Percentiles rank a stretch among this genome's conserved stretches.
phyloP scores from a whole-genome alignment of 2,888 invertebrate genomes.

The Cordilura impudica region DNA sequence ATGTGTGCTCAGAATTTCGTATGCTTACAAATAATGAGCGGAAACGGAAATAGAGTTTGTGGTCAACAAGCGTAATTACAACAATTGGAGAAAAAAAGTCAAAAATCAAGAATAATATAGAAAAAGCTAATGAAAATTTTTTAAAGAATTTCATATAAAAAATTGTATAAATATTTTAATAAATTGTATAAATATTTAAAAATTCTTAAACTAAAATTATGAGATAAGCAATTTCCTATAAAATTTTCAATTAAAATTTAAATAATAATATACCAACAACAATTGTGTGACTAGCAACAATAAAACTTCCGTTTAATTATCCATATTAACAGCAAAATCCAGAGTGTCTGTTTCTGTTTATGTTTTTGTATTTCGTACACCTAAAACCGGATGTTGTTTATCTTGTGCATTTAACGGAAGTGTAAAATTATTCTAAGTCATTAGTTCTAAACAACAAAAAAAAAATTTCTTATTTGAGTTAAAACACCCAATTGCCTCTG shows the following conservation, averaged over 20 bases:
- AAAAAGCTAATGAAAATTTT: constrained; percentile 3
- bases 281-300: too few relatives aligned
- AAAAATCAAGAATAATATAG: neutral
- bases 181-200: too few relatives aligned
- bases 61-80: constrained; percentile 53
- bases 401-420: constrained; percentile 33
- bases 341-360: neutral
- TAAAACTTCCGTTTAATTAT: constrained; percentile 38
- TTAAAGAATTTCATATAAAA: too few relatives aligned
- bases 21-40: constrained; percentile 33
- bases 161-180: too few relatives aligned
- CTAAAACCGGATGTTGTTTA: constrained; percentile 43
- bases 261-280: too few relatives aligned
- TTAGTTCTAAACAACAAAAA: constrained; percentile 20
- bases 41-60: constrained; percentile 54
- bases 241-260: too few relatives aligned
- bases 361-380: neutral
- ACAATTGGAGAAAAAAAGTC: neutral
- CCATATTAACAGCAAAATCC: neutral
- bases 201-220: too few relatives aligned
- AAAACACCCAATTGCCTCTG: neutral
- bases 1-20: neutral
- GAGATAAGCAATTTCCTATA: too few relatives aligned
- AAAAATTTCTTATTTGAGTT: neutral
- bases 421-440: constrained; percentile 44